Evolutionary conservation across 2,797 vertebrate genomes (phyloP).

Genomic region (Sebastes kiyomatsui): DNA sequence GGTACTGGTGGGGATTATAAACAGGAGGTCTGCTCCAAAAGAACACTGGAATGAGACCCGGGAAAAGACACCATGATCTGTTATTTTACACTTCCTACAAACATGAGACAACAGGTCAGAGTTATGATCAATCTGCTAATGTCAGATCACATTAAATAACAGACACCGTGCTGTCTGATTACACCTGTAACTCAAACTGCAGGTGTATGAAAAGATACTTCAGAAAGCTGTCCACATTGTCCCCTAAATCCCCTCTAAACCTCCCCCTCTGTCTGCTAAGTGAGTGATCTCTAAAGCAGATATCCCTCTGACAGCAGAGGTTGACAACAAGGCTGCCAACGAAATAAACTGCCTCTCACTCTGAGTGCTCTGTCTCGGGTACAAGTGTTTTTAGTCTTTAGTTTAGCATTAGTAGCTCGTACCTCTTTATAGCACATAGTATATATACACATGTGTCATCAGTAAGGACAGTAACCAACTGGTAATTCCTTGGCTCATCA

Average conservation of each 20-base stretch:
- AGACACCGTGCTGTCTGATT: background rate
- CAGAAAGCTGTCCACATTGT: slow-evolving; percentile 54
- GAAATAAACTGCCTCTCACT: slow-evolving; percentile 23
- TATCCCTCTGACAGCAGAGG: slow-evolving; percentile 49
- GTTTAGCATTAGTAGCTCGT: background rate
- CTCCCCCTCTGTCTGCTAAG: slow-evolving; percentile 42
- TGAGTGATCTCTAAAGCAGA: slow-evolving; percentile 55
- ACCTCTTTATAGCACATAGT: background rate
- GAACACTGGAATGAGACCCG: slow-evolving; percentile 32
- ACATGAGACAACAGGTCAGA: background rate
- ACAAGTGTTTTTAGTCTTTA: background rate
- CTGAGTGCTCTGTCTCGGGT: background rate
- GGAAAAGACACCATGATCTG: slow-evolving; percentile 10
- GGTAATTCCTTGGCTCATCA: slow-evolving; percentile 24
- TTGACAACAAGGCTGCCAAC: slow-evolving; percentile 47
- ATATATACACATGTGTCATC: background rate
- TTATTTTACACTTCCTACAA: background rate
- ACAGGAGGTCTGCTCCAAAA: slow-evolving; percentile 22
- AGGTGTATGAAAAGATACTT: background rate
- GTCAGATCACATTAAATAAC: slow-evolving; percentile 8
- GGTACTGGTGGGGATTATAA: slow-evolving; percentile 60
- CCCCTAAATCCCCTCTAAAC: slow-evolving; percentile 63
- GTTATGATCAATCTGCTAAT: background rate
- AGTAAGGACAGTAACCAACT: background rate
- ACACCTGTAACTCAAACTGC: slow-evolving; percentile 3